Evolutionary conservation across 1,140 invertebrate species (phyloP).

Genomic region (Trigoniulus corallinus): DNA sequence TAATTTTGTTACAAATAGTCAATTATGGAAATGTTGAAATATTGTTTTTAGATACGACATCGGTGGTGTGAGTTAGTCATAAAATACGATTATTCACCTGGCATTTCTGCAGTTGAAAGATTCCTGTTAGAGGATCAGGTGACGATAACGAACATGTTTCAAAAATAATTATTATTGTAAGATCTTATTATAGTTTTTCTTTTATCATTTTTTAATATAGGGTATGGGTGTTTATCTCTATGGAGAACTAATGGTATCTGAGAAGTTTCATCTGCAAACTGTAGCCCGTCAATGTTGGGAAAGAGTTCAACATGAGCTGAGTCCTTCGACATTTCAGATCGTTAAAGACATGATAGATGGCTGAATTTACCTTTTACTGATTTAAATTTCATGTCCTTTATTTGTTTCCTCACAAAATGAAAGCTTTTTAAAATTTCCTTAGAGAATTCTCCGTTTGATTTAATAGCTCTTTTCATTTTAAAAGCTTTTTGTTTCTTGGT

Average conservation of each 20-base stretch:
- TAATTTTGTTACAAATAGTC: no score
- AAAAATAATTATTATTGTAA: neutral
- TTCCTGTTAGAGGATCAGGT: neutral
- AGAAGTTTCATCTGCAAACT: neutral
- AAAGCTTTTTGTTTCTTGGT: no score
- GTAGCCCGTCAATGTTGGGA: neutral
- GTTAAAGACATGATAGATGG: neutral
- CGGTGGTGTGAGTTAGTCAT: slow-evolving; percentile 28
- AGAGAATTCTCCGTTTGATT: no score
- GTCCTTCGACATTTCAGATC: neutral
- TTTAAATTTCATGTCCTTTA: no score
- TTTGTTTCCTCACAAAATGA: no score
- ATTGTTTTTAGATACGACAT: slow-evolving; percentile 24
- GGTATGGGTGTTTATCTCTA: neutral
- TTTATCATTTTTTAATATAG: no score
- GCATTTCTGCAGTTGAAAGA: neutral
- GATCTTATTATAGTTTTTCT: neutral
- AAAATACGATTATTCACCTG: slow-evolving; percentile 16
- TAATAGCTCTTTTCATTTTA: no score
- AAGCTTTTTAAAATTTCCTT: no score
- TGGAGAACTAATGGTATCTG: neutral
- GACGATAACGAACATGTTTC: neutral
- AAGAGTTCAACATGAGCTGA: neutral
- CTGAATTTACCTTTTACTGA: no score
- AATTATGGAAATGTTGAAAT: no score